A percentile compares a stretch with the other conserved stretches of the same genome.
These are phyloP conservation scores for Grammomys dolichurus DNA, from an alignment of 2,113 vertebrate genomes.

Conservation along the genomic window DNA sequence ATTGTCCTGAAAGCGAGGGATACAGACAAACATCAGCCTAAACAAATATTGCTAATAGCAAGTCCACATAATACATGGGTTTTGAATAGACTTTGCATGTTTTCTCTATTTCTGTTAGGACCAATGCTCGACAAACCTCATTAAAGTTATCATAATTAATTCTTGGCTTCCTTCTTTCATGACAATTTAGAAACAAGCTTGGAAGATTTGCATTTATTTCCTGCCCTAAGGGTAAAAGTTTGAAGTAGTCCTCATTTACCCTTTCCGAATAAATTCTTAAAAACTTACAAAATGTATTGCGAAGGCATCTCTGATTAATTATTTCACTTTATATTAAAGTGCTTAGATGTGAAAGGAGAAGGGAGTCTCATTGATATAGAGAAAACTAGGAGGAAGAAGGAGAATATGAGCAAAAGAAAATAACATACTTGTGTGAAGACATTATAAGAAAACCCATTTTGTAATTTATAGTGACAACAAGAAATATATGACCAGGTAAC, in stretches of 20 bases:
- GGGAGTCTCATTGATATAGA: background rate
- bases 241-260: constrained; percentile 26
- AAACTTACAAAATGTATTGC: constrained; percentile 14
- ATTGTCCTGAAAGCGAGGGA: background rate
- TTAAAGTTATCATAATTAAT: constrained; percentile 67
- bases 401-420: background rate
- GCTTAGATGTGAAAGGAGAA: background rate
- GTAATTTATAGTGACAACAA: background rate
- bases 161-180: constrained; percentile 66
- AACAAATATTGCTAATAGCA: constrained; percentile 1
- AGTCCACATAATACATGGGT: constrained; percentile 14
- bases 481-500: background rate
- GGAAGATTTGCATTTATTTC: constrained; percentile 64
- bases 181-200: constrained; percentile 62
- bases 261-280: background rate
- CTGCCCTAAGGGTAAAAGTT: constrained; percentile 39
- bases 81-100: constrained; percentile 7
- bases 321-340: constrained; percentile 58
- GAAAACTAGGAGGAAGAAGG: too few species aligned
- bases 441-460: background rate
- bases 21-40: background rate
- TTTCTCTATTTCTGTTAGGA: constrained; percentile 18
- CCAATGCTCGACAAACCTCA: constrained; percentile 58
- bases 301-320: constrained; percentile 23
- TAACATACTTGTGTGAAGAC: background rate